Percentiles rank a stretch among this genome's conserved stretches.
Evolutionary conservation across 2,113 vertebrate genomes (phyloP).

Genomic region (Dicaeum eximium): DNA sequence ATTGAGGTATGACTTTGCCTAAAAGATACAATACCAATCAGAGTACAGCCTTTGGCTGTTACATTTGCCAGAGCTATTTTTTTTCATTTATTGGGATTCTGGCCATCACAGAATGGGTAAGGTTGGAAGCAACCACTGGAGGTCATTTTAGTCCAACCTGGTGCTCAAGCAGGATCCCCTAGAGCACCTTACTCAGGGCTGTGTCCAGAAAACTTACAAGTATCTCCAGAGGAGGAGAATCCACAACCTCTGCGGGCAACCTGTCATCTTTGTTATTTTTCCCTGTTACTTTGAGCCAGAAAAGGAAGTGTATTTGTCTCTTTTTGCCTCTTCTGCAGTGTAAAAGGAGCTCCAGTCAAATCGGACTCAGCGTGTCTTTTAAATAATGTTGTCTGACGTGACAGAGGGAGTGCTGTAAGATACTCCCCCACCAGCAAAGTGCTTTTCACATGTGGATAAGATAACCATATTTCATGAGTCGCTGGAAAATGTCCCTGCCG

Average conservation of each 20-base stretch:
- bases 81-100: neutral
- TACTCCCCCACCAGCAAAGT: neutral
- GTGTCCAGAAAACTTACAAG: neutral
- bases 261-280: neutral
- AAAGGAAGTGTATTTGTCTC: neutral
- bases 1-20: neutral
- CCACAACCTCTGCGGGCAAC: neutral
- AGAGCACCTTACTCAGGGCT: fast-evolving
- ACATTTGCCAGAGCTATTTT: neutral
- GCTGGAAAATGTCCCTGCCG: neutral
- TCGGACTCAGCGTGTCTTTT: neutral
- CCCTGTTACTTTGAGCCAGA: neutral
- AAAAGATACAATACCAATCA: fast-evolving
- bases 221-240: neutral
- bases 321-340: neutral
- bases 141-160: neutral
- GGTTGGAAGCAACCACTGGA: neutral
- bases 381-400: neutral
- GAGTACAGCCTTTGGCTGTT: neutral
- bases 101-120: neutral
- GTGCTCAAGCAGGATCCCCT: neutral
- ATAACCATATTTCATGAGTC: neutral
- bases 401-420: neutral
- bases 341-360: neutral
- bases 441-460: neutral